Evolutionary conservation across 1,140 invertebrate genomes (phyloP), one percentile per base, ranked within the genome.

Genomic region (Apis cerana): DNA sequence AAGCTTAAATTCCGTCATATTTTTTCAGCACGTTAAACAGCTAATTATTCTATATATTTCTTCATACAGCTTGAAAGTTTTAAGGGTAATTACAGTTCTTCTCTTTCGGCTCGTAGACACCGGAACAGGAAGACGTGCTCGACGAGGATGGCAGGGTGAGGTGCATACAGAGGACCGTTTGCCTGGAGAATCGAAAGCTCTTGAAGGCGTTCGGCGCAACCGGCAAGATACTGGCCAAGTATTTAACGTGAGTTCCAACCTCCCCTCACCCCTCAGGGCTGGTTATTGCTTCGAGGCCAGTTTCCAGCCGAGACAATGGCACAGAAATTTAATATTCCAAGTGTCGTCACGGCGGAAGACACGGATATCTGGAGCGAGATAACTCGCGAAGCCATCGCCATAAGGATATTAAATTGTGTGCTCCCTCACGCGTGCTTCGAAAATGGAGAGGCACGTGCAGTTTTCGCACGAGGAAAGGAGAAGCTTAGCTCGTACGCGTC

Each of bases 91-190:
- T 12, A 10, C 12, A 69, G 13, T 69, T 69, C 48, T 23, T n/a
- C 23, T 23, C 7, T 23, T 69, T 17, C 27, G 19, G 9, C 2
- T 33, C 5, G 2, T 69, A 94, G 93, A 91, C 89, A 1, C 82
- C 89, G 5, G 93, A 93, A 61, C 87, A 91, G 64, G 84, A 90
- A 85, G 90, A 90, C 17, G 84, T 92, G 12, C 81, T 93, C 8
- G 90, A 91, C 52, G 90, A 90, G 10, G 93, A 93, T 70, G 90
- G 90, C 9, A 89, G 89, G 74, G 65, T 94, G 23, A 91, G 92
- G n/a, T 94, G 93, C 68, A 93, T 94, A 65, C 93, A 94, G 75
- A 90, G 89, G 65, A 92, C 91, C 8, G 88, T 94, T 15, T 94
- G 93, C 82, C 77, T 90, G 3, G 91, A 94, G 76, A 94, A 93